A percentile compares a stretch with the other conserved stretches of the same genome.
phyloP scores from a whole-genome alignment of 2,797 vertebrate genomes.

The Neoniphon sammara region DNA sequence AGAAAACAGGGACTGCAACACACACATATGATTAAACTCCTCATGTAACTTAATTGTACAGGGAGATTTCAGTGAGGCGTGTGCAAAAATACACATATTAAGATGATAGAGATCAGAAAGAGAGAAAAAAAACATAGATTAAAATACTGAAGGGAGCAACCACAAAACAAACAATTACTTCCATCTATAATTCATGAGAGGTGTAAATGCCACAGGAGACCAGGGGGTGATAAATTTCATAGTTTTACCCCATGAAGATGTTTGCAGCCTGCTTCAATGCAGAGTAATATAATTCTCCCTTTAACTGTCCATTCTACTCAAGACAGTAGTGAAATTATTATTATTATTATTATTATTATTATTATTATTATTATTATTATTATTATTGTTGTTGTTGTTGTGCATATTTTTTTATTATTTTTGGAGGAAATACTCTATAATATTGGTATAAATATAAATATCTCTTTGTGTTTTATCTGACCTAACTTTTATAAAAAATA shows the following conservation, averaged over 20 bases:
- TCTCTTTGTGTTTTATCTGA: no score
- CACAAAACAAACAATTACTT: constrained; percentile 62
- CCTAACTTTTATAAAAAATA: no score
- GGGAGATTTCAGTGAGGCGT: constrained; percentile 34
- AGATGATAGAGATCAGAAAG: constrained; percentile 40
- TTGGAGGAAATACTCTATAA: no score
- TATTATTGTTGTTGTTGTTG: background rate
- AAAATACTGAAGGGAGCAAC: constrained; percentile 51
- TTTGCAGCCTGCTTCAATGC: constrained; percentile 22
- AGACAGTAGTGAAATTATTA: background rate
- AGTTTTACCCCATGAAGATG: constrained; percentile 38
- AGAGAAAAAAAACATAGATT: constrained; percentile 35
- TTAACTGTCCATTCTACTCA: constrained; percentile 7
- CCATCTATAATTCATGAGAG: constrained; percentile 63
- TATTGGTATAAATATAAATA: no score
- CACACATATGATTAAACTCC: constrained; percentile 16
- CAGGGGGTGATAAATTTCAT: constrained; percentile 37
- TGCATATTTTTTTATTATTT: no score
- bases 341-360: background rate
- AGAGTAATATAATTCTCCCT: background rate
- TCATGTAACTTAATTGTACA: constrained; percentile 29
- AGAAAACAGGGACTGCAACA: background rate
- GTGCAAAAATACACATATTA: constrained; percentile 49
- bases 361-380: background rate
- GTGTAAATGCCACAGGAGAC: constrained; percentile 47